Evolutionary conservation across 2,113 vertebrate genomes (phyloP), one percentile per base, ranked within the genome.

Genomic region (Poecile atricapillus): DNA sequence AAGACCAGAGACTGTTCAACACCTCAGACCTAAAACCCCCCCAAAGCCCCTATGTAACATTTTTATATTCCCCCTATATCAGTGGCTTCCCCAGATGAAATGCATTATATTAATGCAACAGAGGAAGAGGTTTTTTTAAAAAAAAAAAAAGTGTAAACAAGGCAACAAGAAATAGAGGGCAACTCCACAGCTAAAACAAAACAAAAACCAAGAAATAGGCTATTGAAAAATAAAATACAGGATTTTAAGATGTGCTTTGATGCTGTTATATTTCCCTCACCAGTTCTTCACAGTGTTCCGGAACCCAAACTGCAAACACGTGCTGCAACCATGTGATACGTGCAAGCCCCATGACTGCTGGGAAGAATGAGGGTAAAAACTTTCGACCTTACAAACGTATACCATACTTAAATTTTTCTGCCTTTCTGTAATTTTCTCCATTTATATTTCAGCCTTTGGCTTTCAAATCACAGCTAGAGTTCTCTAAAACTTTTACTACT

Each of bases 361-460:
- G 0, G 5, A 46, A 50, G 68, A 92, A 81, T 4, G 35, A 86
- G 27, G 3, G 11, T 16, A 53, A 12, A 31, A 76, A 33, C 28
- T 46, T 49, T 30, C 10, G 50, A 23, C 13, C 27, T 70, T 33
- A 79, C 10, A 31, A 47, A 23, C 0, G 0, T 10, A 24, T 2
- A 39, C 19, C 12, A 53, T 9, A 52, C 8, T 33, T 46, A 23
- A 49, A 2, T 47, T 79, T 70, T 82, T 28, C 65, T 55, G 27
- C 15, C 12, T 20, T 63, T 76, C 21, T 59, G 12, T 46, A 55
- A 47, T 89, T 74, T 63, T 35, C 24, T 77, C 77, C 33, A 7
- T 63, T 89, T 78, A 2, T 11, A 64, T 19, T 41, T 78, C 46
- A 87, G 65, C 33, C 15, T 84, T 37, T 5, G 8, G 18, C 47